phyloP scores from a whole-genome alignment of 2,797 vertebrate species.

The Acanthopagrus latus region DNA sequence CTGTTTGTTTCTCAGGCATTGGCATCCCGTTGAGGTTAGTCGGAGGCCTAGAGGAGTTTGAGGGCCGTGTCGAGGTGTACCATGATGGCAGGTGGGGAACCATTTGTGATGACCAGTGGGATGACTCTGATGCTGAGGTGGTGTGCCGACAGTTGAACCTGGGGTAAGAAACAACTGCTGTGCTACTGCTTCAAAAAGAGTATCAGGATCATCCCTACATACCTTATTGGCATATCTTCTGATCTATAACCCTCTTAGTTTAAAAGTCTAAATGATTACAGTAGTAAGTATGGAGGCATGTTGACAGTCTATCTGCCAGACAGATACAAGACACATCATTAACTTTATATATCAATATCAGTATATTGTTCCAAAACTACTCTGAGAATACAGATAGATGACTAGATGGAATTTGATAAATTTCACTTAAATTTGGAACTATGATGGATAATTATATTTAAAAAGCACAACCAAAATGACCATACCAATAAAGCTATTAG shows the following conservation, averaged over 20 bases:
- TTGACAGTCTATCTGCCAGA: background rate
- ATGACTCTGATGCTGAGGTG: constrained; percentile 83
- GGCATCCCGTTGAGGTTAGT: constrained; percentile 87
- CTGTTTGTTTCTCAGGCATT: constrained; percentile 76
- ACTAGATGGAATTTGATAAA: too few species aligned
- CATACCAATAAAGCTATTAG: too few species aligned
- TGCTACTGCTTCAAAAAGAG: background rate
- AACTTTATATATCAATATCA: background rate
- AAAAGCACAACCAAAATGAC: too few species aligned
- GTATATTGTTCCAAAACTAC: background rate
- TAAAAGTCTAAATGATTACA: background rate
- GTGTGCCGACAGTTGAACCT: constrained; percentile 84
- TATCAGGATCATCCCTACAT: background rate
- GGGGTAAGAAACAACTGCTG: constrained; percentile 68
- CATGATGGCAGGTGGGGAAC: constrained; percentile 79
- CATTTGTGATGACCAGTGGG: constrained; percentile 84
- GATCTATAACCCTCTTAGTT: background rate
- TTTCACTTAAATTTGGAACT: too few species aligned
- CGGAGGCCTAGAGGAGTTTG: constrained; percentile 85
- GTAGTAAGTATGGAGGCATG: background rate
- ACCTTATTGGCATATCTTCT: background rate
- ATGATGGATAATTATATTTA: too few species aligned
- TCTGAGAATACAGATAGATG: too few species aligned
- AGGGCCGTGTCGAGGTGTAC: constrained; percentile 82
- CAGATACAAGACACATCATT: background rate